Evolutionary conservation across 1,140 invertebrate genomes (phyloP), one percentile per base, ranked within the genome.

Genomic region (Caligus rogercresseyi): DNA sequence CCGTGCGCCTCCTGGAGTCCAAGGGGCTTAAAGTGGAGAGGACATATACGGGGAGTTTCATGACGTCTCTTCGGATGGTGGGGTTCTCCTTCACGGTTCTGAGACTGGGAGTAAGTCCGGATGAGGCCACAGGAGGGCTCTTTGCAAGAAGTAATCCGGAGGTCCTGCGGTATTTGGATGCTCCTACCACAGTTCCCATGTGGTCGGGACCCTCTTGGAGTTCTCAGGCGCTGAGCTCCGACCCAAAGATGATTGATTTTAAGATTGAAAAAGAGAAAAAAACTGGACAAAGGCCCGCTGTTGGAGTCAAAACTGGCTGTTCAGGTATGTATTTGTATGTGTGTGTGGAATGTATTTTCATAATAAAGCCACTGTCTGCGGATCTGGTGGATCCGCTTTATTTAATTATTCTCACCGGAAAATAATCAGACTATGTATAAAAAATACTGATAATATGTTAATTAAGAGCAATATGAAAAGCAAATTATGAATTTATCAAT

Each of bases 11-110:
- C 71, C 84, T 25, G 70, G 81, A 82, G 70, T 74, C 68, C 69
- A 53, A 56, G n/a, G 53, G 56, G 3, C 55, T 86, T 1, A 70
- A 67, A 25, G 73, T 83, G 1, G 71, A 79, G 63, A 74, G 86
- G 58, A 74, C 82, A 3, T 88, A 83, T 71, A 77, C 77, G 52
- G 87, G 86, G 1, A 73, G 79, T 54, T 74, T 86, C 52, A 83
- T 89, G 76, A 87, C 86, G 1, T 89, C 86, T 0, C 74, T 89
- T 55, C 82, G 89, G 67, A 89, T 86, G 79, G 77, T 80, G 60
- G 88, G 87, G 1, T 73, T 89, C 58, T 85, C 87, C 65, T 75
- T 90, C 19, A 82, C 82, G 21, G 56, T 88, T 14, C 67, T 89
- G 15, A 79, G 80, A 15, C 24, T 26, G 23, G 26, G 18, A 13